Percentiles rank a stretch among this genome's conserved stretches.
These are phyloP conservation scores for Dione vanillae DNA, from an alignment of 2,888 invertebrate species.

Conservation along the genomic window DNA sequence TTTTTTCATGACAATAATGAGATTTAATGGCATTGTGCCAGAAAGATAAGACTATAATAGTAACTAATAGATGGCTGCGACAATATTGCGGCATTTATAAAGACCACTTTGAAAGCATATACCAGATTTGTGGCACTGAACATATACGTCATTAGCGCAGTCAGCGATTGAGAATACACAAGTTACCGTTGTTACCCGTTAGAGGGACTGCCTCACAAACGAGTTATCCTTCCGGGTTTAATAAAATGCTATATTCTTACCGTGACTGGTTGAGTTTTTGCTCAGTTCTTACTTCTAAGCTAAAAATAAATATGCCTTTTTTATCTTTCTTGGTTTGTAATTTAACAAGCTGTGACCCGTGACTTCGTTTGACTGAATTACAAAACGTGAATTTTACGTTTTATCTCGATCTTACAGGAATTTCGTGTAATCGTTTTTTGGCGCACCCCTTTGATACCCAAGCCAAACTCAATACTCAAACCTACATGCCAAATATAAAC, in stretches of 20 bases:
- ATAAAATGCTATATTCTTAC: slow-evolving; percentile 40
- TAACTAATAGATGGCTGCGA: not conserved
- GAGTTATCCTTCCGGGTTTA: slow-evolving; percentile 55
- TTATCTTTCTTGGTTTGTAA: not conserved
- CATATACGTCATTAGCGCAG: slow-evolving; percentile 51
- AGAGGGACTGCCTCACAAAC: slow-evolving; percentile 52
- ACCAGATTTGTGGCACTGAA: slow-evolving; percentile 17
- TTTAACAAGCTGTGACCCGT: not conserved
- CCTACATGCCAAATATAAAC: no score
- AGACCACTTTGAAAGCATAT: slow-evolving; percentile 4
- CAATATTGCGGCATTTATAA: slow-evolving; percentile 5
- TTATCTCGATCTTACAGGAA: no score
- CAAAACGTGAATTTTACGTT: no score
- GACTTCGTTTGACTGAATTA: no score
- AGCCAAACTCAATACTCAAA: no score
- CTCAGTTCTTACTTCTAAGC: slow-evolving; percentile 6
- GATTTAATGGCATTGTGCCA: not conserved
- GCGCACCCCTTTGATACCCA: no score
- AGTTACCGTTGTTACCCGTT: slow-evolving; percentile 61
- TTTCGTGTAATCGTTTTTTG: no score
- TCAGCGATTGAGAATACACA: slow-evolving; percentile 57
- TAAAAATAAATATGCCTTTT: slow-evolving; percentile 6
- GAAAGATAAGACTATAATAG: not conserved
- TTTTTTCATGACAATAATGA: no score
- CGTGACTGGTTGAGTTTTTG: slow-evolving; percentile 43